Evolutionary conservation across 2,888 invertebrate species (phyloP), one percentile per base, ranked within the genome.

Genomic region (Acronicta aceris): DNA sequence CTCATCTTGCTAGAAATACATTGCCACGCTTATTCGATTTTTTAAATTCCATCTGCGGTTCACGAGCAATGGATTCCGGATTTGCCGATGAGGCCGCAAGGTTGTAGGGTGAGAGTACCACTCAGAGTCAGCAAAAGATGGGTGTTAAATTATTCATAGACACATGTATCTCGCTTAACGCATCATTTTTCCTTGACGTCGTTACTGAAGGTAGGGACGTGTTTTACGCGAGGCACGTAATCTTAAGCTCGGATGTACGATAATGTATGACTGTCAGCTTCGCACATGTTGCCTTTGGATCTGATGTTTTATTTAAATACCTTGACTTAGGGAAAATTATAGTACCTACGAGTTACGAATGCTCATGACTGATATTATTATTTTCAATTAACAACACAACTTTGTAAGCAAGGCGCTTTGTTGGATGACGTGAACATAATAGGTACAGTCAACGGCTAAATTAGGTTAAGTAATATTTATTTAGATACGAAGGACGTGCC

Each of bases 71-170:
- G 72, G 27, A 64, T 27, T 42, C 17, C 40, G 30, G 50, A 46
- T 48, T 41, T 30, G 0, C 7, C 54, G 30, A 62, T 46, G 40
- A 45, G 15, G n/a, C 45, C 68, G 53, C 52, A 36, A 21, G 7
- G 33, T 59, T 53, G 55, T 62, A 59, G 40, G 65, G 63, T 62
- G 54, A 60, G 46, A 53, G 57, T 48, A 60, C 45, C 64, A 65
- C 59, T 67, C 59, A 60, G 21, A 69, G 46, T 56, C 63, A 55
- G 76, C 62, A 71, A 65, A 72, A 66, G 63, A 71, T 69, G 60
- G 42, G 64, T 71, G 75, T 72, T 81, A 81, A 81, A 81, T 81
- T 82, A 81, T 81, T 82, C 81, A 81, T 81, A 71, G 68, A 74
- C 73, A 68, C 76, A 74, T 78, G 81, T 81, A 78, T 79, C 78